Evolutionary conservation across 2,797 vertebrate genomes (phyloP), one percentile per base, ranked within the genome.

Genomic region (Darevskia mixta): DNA sequence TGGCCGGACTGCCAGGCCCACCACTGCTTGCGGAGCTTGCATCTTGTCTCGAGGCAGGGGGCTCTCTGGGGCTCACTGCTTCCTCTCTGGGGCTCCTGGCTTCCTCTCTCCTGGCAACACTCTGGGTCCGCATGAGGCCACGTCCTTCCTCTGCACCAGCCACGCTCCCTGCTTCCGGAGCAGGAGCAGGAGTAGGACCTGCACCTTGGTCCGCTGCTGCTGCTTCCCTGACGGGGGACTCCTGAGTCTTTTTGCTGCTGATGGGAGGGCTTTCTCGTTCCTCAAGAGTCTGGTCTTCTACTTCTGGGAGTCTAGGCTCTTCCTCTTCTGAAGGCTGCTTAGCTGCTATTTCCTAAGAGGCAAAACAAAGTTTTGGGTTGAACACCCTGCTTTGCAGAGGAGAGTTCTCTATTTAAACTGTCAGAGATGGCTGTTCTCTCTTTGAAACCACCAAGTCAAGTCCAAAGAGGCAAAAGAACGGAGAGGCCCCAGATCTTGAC

Each of bases 271-370:
- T 8, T 35, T 5, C 25, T 75, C 3, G 5, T 71, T 77, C 45
- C n/a, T 43, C 45, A 4, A 41, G 15, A 11, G 4, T 1, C 2
- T n/a, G 49, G 5, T 2, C 29, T 13, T 71, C 82, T 32, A 32
- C 78, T 0, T 10, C 13, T 25, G 43, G 4, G 13, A 9, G 9
- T 4, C 13, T 3, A 11, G 55, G 5, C 71, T 72, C 73, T 58
- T 49, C 38, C 64, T 86, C 78, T 17, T 83, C 69, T 32, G 4
- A 15, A 27, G 55, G 7, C 5, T 23, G 10, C 13, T 18, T 82
- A 78, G 82, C 23, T 1, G 49, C 58, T 4, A 0, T 1, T 2
- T 10, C 69, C 95, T 95, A 49, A 35, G 15, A 69, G 87, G 91
- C 15, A 25, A 81, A 86, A 13, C 73, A 45, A 81, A 2, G 18